Evolutionary conservation across 2,113 vertebrate species (phyloP).

Genomic region (Neogale vison): DNA sequence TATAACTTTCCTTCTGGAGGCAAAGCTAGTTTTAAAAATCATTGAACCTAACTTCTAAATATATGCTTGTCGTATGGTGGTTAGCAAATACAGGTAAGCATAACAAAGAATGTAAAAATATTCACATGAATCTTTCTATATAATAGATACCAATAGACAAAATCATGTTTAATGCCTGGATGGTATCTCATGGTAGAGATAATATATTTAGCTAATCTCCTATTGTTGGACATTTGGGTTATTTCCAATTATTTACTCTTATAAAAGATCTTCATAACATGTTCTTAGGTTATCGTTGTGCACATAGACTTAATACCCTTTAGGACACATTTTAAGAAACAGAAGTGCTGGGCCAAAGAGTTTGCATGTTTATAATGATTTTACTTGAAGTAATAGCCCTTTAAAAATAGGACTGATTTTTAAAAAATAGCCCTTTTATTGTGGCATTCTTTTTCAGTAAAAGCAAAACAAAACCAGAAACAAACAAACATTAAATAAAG

Average conservation of each 20-base stretch:
- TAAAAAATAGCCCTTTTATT: neutral
- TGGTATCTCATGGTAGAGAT: neutral
- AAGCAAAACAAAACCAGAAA: neutral
- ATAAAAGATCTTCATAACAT: neutral
- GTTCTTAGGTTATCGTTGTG: neutral
- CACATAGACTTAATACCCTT: neutral
- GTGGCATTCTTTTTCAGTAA: neutral
- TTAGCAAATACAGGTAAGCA: neutral
- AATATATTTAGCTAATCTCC: neutral
- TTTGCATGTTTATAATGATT: neutral
- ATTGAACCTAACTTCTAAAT: neutral
- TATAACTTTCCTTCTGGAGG: neutral
- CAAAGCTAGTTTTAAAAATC: neutral
- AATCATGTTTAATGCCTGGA: neutral
- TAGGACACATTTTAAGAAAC: neutral
- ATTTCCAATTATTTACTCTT: neutral
- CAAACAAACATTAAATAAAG: neutral
- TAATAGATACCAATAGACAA: neutral
- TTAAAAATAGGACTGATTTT: neutral
- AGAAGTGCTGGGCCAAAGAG: neutral
- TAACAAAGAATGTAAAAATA: constrained; percentile 35
- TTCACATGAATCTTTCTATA: neutral
- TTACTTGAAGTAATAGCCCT: neutral
- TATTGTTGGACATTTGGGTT: neutral
- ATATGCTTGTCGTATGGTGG: neutral